Percentiles rank a stretch among this genome's conserved stretches.
phyloP scores from a whole-genome alignment of 2,113 vertebrate genomes.

The Cyanistes caeruleus region DNA sequence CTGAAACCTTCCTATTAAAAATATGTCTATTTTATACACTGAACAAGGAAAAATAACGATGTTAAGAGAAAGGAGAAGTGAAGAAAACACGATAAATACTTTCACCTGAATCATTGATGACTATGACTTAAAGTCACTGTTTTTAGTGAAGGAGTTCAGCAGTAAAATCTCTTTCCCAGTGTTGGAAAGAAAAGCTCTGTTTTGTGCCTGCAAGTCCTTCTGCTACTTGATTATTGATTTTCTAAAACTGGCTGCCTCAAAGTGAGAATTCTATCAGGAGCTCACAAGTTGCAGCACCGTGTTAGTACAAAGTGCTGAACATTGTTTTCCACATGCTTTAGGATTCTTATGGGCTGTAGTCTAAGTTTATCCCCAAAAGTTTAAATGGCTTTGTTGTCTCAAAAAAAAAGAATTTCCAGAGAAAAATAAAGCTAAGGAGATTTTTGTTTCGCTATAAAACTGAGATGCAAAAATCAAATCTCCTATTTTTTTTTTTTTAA shows the following conservation, averaged over 20 bases:
- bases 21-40: neutral
- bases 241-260: neutral
- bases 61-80: neutral
- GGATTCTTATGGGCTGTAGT: neutral
- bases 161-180: neutral
- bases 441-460: neutral
- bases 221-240: conserved; percentile 45
- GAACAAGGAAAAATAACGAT: neutral
- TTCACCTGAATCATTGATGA: neutral
- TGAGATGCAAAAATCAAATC: neutral
- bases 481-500: neutral
- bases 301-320: conserved; percentile 19
- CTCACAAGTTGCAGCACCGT: neutral
- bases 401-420: neutral
- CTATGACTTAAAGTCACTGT: neutral
- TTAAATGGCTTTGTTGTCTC: neutral
- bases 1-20: neutral
- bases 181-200: neutral
- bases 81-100: neutral
- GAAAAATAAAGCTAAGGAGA: neutral
- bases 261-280: neutral
- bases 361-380: neutral
- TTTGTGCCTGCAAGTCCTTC: neutral
- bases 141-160: neutral
- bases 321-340: neutral